Conservation (phyloP, 2,113 vertebrate species). For the Anser brachyrhynchus region DNA sequence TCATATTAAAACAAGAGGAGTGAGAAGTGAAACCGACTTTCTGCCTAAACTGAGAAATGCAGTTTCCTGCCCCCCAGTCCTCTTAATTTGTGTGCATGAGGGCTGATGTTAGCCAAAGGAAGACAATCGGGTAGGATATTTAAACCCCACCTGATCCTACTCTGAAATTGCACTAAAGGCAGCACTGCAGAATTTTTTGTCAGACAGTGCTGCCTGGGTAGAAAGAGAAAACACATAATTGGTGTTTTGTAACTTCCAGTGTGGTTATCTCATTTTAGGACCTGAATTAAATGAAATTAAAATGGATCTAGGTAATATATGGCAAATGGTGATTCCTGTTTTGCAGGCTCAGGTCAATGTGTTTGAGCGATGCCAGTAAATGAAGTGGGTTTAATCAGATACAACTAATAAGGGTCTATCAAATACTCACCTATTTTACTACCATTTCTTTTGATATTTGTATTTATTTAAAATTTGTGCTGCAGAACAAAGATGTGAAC, state of each 20-base stretch:
- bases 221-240: not conserved
- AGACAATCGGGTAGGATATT: not conserved
- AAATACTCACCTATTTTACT: not conserved
- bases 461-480: not conserved
- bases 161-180: not conserved
- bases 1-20: not conserved
- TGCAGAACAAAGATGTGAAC: not conserved
- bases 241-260: not conserved
- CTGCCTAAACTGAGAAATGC: not conserved
- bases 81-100: not conserved
- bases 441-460: not conserved
- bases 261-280: not conserved
- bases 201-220: not conserved
- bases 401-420: not conserved
- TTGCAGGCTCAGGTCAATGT: not conserved
- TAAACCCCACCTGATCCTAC: not conserved
- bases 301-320: not conserved
- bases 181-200: not conserved
- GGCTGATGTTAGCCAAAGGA: not conserved
- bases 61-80: not conserved
- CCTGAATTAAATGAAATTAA: not conserved
- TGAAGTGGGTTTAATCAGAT: not conserved
- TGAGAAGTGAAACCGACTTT: not conserved
- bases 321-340: not conserved
- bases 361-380: not conserved